Evolutionary conservation across 2,113 vertebrate genomes (phyloP), one percentile per base, ranked within the genome.

Genomic region (Ptychochromis oligacanthus): DNA sequence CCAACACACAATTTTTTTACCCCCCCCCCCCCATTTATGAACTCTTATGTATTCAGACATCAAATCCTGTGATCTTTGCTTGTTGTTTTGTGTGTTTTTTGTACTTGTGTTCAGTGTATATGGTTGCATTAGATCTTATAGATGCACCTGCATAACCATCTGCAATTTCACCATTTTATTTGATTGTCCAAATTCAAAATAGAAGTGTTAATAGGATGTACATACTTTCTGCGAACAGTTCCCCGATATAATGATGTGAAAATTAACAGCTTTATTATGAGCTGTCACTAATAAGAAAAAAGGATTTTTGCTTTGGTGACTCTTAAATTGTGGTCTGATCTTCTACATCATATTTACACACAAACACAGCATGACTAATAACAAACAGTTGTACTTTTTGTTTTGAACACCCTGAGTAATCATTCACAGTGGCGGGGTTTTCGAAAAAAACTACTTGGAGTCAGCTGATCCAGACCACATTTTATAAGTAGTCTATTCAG

Each of bases 1-100:
- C n/a, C 28, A 28, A 8, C 18, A 38, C 17, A 20, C 14, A 75
- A n/a, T 49, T 20, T 49, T 49, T 0, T 49, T 5, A n/a, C n/a
- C n/a, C n/a, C n/a, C n/a, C n/a, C n/a, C n/a, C n/a, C n/a, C n/a
- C 9, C 0, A 22, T 20, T 70, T 49, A 36, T 38, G 43, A 14
- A 56, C 8, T 8, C 4, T 65, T 26, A 10, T 9, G 13, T 7
- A 57, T 77, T 10, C 11, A 22, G 7, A 40, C 15, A 26, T 38
- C 15, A 17, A 40, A 18, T 60, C 28, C 24, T 38, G 8, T 8
- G 22, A 6, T 40, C 13, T 65, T 28, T 64, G 24, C 10, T 15
- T 46, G 46, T 13, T 38, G 2, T 54, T 70, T 40, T 22, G 18
- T 59, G n/a, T 64, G 18, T 54, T 34, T 15, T 20, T 38, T 24